phyloP scores from a whole-genome alignment of 2,888 invertebrate species.

The Nymphalis urticae region DNA sequence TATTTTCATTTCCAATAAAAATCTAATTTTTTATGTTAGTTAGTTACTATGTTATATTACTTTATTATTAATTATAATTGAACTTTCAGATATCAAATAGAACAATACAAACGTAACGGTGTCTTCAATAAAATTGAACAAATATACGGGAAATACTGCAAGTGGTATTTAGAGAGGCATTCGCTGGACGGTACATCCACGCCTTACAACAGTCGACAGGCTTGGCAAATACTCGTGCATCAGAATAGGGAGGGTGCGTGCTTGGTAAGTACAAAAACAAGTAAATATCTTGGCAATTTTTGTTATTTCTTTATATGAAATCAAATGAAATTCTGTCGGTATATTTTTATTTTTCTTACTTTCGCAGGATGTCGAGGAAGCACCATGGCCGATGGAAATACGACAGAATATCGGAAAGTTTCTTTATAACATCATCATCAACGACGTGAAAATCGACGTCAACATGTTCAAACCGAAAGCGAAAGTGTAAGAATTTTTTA shows the following conservation, averaged over 20 bases:
- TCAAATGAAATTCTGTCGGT: not conserved
- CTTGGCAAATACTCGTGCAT: constrained; percentile 86
- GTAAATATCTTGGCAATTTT: not conserved
- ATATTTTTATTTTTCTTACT: not conserved
- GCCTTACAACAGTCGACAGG: constrained; percentile 83
- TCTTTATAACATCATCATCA: constrained; percentile 91
- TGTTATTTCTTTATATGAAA: not conserved
- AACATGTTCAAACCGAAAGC: constrained; percentile 83
- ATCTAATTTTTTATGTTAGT: too few relatives aligned
- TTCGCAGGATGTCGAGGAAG: constrained; percentile 76
- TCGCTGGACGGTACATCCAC: constrained; percentile 52
- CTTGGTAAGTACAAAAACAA: constrained; percentile 56
- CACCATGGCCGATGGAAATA: constrained; percentile 85
- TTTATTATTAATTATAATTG: not conserved
- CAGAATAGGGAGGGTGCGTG: constrained; percentile 79
- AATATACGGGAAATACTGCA: constrained; percentile 84
- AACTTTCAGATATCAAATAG: constrained; percentile 81
- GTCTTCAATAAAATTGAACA: constrained; percentile 83
- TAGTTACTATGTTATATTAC: not conserved
- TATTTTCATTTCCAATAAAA: too few relatives aligned
- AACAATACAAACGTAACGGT: constrained; percentile 84
- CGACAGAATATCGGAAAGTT: constrained; percentile 88
- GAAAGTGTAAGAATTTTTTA: constrained; percentile 62
- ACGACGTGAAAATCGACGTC: constrained; percentile 91
- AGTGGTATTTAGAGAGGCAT: constrained; percentile 81